A percentile compares a stretch with the other conserved stretches of the same genome.
Conservation (phyloP, 2,113 vertebrate genomes). For the Gracilinanus agilis region DNA sequence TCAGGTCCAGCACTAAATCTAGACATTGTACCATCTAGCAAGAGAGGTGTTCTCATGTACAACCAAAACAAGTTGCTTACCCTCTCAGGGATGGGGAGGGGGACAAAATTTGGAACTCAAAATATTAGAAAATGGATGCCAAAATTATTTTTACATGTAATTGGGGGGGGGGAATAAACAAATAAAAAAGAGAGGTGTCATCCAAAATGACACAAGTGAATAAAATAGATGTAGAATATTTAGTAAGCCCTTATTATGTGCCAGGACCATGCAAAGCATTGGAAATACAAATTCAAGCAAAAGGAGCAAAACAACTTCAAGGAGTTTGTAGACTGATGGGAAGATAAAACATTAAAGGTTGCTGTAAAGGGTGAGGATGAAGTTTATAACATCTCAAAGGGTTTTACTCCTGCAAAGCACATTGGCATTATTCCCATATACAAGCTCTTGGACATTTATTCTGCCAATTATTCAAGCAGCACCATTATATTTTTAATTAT, state of each 20-base stretch:
- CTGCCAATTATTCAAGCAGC: slow-evolving; percentile 66
- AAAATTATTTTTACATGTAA: too few species aligned
- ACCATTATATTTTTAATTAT: slow-evolving; percentile 50
- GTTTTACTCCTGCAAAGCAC: slow-evolving; percentile 54
- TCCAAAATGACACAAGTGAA: background rate
- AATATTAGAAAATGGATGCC: too few species aligned
- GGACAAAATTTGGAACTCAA: too few species aligned
- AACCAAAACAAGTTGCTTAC: too few species aligned
- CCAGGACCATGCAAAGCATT: background rate
- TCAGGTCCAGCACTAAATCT: background rate
- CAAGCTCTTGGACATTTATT: slow-evolving; percentile 46
- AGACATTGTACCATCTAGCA: background rate
- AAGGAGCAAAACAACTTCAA: background rate
- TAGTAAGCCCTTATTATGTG: background rate
- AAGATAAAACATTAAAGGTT: background rate
- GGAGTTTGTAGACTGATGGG: background rate
- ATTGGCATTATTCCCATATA: slow-evolving; percentile 58
- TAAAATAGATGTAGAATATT: background rate
- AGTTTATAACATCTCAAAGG: slow-evolving; percentile 47
- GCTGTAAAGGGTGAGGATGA: background rate
- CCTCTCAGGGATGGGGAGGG: too few species aligned
- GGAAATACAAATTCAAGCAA: background rate
- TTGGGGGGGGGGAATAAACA: too few species aligned
- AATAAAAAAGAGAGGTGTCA: background rate
- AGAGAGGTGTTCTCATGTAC: background rate